Conservation (phyloP, 1,140 invertebrate genomes). For the Amphibalanus amphitrite region DNA sequence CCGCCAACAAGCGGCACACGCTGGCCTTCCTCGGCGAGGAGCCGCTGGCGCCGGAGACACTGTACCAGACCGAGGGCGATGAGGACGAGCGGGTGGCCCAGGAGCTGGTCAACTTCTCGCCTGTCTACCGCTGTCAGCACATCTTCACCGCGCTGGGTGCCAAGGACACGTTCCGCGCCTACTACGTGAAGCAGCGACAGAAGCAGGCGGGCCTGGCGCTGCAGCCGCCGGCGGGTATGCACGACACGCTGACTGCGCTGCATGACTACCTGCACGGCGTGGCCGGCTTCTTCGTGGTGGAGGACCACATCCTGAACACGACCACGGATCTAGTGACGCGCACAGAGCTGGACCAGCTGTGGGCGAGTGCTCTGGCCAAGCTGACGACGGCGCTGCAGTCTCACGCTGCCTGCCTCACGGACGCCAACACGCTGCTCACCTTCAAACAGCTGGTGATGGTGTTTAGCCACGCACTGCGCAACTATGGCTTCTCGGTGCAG, state of each 20-base stretch:
- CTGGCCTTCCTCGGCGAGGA: neutral
- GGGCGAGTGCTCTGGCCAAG: constrained; percentile 62
- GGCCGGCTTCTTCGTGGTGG: constrained; percentile 92
- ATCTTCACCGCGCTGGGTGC: constrained; percentile 88
- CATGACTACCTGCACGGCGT: constrained; percentile 76
- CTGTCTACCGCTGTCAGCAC: constrained; percentile 91
- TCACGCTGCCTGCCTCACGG: constrained; percentile 59
- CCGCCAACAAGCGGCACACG: neutral
- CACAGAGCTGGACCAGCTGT: constrained; percentile 80
- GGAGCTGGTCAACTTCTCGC: constrained; percentile 94
- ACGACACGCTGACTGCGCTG: constrained; percentile 59
- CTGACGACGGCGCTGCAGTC: constrained; percentile 50
- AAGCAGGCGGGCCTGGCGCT: constrained; percentile 86
- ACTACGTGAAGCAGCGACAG: constrained; percentile 82
- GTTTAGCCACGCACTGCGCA: constrained; percentile 79
- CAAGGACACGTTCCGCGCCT: constrained; percentile 78
- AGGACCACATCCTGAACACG: constrained; percentile 90
- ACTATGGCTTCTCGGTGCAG: constrained; percentile 79
- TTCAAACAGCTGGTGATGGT: constrained; percentile 84
- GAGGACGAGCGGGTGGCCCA: constrained; percentile 77
- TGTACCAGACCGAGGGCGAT: constrained; percentile 9
- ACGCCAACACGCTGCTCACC: constrained; percentile 76
- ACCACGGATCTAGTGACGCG: constrained; percentile 80
- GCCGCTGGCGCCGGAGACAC: neutral
- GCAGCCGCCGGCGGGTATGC: constrained; percentile 39